Conservation (phyloP, 2,888 invertebrate species). For the Orchesella flavescens region DNA sequence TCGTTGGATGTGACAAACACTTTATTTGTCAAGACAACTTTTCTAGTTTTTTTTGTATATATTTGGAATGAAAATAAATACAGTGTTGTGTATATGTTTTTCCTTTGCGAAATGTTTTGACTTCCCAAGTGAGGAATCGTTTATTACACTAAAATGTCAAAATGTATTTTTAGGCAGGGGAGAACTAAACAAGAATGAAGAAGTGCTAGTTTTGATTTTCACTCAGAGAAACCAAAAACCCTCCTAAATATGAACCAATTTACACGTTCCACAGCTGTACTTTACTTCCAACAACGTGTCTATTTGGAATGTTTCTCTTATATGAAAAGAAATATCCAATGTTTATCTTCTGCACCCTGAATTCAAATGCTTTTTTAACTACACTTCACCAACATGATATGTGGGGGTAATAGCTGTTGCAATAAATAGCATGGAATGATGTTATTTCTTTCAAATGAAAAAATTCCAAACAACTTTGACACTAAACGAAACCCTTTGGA, state of each 20-base stretch:
- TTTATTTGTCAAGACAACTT: neutral
- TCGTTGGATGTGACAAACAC: constrained; percentile 1
- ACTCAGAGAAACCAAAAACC: neutral
- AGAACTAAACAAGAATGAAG: neutral
- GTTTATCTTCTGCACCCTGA: no score
- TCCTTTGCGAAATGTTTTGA: constrained; percentile 37
- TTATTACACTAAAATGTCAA: constrained; percentile 15
- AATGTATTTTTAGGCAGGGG: neutral
- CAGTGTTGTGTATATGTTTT: neutral
- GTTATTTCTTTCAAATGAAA: no score
- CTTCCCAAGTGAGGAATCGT: constrained; percentile 37
- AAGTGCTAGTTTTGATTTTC: neutral
- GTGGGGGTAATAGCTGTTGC: no score
- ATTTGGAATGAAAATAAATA: constrained; percentile 12
- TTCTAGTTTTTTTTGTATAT: neutral
- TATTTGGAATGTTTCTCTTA: neutral
- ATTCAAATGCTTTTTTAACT: no score
- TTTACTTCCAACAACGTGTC: no score
- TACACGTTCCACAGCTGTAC: no score
- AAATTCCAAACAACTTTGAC: no score
- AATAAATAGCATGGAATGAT: no score
- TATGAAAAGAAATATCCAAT: neutral
- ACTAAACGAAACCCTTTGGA: no score
- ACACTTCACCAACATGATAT: no score
- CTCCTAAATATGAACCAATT: neutral